A percentile compares a stretch with the other conserved stretches of the same genome.
phyloP scores from a whole-genome alignment of 2,888 invertebrate species.

The Eucriotettix oculatus region DNA sequence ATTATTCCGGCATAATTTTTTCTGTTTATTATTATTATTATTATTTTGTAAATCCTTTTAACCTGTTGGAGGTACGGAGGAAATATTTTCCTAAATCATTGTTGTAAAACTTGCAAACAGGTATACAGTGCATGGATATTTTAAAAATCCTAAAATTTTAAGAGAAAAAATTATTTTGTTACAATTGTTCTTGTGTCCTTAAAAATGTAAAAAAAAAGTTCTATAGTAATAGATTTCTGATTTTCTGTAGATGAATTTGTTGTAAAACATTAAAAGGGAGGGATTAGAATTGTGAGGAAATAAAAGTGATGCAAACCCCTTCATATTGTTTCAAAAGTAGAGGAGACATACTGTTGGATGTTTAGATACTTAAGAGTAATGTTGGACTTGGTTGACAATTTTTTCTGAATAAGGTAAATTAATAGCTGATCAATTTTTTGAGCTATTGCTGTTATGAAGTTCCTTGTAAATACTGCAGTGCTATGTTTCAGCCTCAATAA shows the following conservation, averaged over 20 bases:
- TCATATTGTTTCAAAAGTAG: background rate
- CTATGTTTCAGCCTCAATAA: conserved; percentile 14
- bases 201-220: conserved; percentile 8
- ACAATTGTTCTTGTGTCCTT: conserved; percentile 12
- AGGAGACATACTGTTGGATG: background rate
- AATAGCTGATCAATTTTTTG: background rate
- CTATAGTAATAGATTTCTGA: conserved; percentile 6
- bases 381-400: background rate
- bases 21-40: too few species aligned
- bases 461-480: conserved; percentile 14
- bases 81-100: background rate
- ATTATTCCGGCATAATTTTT: background rate
- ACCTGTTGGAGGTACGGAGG: background rate
- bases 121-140: conserved; percentile 2
- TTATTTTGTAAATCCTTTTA: background rate
- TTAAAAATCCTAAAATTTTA: background rate
- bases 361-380: background rate
- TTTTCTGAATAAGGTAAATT: background rate
- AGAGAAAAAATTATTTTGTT: conserved; percentile 12
- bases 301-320: background rate
- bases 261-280: conserved; percentile 1
- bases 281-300: background rate
- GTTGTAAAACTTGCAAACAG: background rate
- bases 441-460: conserved; percentile 5
- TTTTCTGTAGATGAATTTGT: conserved; percentile 4